phyloP scores from a whole-genome alignment of 2,797 vertebrate genomes.

The Florisuga fusca region DNA sequence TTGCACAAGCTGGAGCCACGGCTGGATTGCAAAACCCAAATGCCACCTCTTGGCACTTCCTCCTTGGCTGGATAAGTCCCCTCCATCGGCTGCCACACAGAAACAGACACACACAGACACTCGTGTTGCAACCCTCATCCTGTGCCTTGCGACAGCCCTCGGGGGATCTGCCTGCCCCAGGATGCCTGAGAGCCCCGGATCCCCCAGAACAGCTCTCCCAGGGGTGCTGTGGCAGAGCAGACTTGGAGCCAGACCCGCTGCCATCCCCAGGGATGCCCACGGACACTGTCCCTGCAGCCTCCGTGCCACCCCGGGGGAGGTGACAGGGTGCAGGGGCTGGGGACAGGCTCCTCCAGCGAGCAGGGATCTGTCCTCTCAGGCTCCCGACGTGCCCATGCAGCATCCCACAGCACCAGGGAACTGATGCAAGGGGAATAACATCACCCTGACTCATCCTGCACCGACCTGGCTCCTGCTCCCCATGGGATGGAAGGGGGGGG shows the following conservation, averaged over 20 bases:
- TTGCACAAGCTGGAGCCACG: not conserved
- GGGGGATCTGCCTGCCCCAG: rapidly evolving
- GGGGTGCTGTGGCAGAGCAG: too few species aligned
- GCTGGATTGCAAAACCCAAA: not conserved
- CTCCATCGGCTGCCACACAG: not conserved
- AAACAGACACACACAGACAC: too few species aligned
- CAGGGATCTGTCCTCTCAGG: not conserved
- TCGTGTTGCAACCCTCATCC: rapidly evolving
- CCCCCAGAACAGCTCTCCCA: not conserved
- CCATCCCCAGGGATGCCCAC: not conserved
- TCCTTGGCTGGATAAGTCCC: not conserved
- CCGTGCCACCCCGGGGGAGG: rapidly evolving
- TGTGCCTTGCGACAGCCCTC: rapidly evolving
- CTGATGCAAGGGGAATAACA: not conserved
- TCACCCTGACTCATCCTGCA: slow-evolving; percentile 39
- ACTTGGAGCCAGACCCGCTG: not conserved
- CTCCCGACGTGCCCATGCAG: not conserved
- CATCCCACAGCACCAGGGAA: not conserved
- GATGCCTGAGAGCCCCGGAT: rapidly evolving
- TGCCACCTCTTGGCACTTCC: not conserved
- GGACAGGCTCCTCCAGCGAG: not conserved
- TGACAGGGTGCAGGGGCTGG: rapidly evolving
- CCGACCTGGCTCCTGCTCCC: not conserved
- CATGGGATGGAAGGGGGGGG: not conserved
- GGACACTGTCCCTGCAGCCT: not conserved